Evolutionary conservation across 2,888 invertebrate species (phyloP), one percentile per base, ranked within the genome.

Genomic region (Mimumesa dahlbomi): DNA sequence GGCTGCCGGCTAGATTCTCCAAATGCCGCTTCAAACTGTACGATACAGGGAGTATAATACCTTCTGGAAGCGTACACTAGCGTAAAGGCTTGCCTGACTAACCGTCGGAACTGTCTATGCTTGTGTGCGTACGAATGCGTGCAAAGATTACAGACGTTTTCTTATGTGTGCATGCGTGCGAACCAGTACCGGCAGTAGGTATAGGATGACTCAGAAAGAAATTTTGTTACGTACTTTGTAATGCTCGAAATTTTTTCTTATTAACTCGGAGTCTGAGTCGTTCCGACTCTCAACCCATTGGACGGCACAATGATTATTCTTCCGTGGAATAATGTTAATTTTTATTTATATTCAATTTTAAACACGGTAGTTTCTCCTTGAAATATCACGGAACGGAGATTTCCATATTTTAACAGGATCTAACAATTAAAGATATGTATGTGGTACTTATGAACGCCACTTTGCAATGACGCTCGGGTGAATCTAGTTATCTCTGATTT

Each of bases 1-100:
- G 91, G 91, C 91, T 90, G 88, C 89, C 88, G 90, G 88, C 85
- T 89, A 86, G 87, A 87, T 89, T 89, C 89, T 89, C 89, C 89
- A 89, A 89, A 89, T 89, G 88, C 88, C 89, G 89, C 85, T 88
- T 87, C 85, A 85, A 87, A 88, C 85, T 86, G 87, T 85, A 87
- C 89, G 85, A 84, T 84, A 85, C 81, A 74, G 76, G 77, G 77
- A 82, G 81, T 80, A 80, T 85, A 83, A 85, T 79, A 84, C 74
- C 81, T 77, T 77, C 72, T 79, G 76, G 70, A 83, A 79, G 75
- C 75, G 79, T 82, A 79, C 76, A 79, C 79, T 79, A 77, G 83
- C 76, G 77, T 82, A 80, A 85, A 82, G 83, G 78, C 81, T 77
- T 79, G 77, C 73, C 82, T 81, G 84, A 85, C 84, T 85, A 85